phyloP scores from a whole-genome alignment of 1,140 invertebrate species.

The Drosophila parvula region DNA sequence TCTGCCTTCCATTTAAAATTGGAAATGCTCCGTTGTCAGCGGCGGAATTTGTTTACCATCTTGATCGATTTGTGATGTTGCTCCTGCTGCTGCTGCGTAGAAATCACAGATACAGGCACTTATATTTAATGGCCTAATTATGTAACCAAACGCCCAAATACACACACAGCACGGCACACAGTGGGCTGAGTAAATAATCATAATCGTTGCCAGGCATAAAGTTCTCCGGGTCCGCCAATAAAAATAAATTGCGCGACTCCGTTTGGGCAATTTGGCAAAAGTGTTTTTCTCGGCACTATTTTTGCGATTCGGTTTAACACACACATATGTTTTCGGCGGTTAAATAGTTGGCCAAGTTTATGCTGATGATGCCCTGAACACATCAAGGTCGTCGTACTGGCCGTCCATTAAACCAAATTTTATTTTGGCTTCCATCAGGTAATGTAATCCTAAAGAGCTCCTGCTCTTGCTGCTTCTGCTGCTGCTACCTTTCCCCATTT shows the following conservation, averaged over 20 bases:
- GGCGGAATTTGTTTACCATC: slow-evolving; percentile 67
- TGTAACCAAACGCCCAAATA: slow-evolving; percentile 61
- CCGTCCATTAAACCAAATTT: slow-evolving; percentile 44
- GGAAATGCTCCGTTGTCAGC: slow-evolving; percentile 54
- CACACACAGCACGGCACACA: slow-evolving; percentile 7
- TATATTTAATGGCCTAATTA: slow-evolving; percentile 79
- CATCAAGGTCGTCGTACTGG: slow-evolving; percentile 38
- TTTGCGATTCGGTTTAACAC: slow-evolving; percentile 7
- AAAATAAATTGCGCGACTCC: slow-evolving; percentile 52
- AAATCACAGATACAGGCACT: slow-evolving; percentile 62
- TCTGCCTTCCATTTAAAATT: slow-evolving; percentile 58
- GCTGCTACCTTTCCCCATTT: not conserved
- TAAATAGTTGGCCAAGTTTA: slow-evolving; percentile 49
- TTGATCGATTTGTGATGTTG: slow-evolving; percentile 51
- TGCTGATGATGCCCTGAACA: slow-evolving; percentile 32
- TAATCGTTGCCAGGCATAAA: slow-evolving; percentile 53
- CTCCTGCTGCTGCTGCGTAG: slow-evolving; percentile 19
- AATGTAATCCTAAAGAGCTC: slow-evolving; percentile 24
- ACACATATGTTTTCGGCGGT: slow-evolving; percentile 31
- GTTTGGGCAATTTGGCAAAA: slow-evolving; percentile 37
- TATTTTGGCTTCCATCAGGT: slow-evolving; percentile 43
- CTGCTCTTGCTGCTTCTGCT: not conserved
- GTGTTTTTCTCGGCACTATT: slow-evolving; percentile 11
- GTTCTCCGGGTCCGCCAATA: slow-evolving; percentile 34
- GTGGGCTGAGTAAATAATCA: slow-evolving; percentile 62